Percentiles rank a stretch among this genome's conserved stretches.
These are phyloP conservation scores for Asteroscopus sphinx DNA, from an alignment of 2,888 invertebrate genomes.

Conservation along the genomic window DNA sequence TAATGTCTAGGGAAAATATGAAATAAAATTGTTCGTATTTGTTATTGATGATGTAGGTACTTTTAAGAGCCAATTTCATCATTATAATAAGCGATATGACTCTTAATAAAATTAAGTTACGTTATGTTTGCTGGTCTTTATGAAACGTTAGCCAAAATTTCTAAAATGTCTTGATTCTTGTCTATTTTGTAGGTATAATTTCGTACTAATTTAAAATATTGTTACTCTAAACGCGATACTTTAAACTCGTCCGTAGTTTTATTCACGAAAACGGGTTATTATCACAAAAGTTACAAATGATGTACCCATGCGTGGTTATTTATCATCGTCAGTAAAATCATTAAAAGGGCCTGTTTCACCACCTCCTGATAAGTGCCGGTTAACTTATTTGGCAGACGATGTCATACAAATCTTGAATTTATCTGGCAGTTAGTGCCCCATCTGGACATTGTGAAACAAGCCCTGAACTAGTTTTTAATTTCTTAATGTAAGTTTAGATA, in stretches of 20 bases:
- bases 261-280: constrained; percentile 12
- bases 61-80: constrained; percentile 45
- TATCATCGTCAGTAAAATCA: constrained; percentile 34
- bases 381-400: too few species aligned
- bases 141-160: constrained; percentile 50
- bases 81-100: constrained; percentile 27
- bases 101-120: constrained; percentile 41
- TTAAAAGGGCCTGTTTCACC: too few species aligned
- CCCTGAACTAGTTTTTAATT: constrained; percentile 51
- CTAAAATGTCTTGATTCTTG: constrained; percentile 29
- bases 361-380: too few species aligned
- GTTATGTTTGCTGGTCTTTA: constrained; percentile 52
- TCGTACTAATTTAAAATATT: constrained; percentile 24
- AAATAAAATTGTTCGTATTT: constrained; percentile 29
- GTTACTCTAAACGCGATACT: constrained; percentile 42
- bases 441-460: too few species aligned
- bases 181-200: constrained; percentile 28
- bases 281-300: constrained; percentile 27
- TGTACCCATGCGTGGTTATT: constrained; percentile 12
- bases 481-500: constrained; percentile 60
- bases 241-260: constrained; percentile 33
- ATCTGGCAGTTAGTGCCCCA: too few species aligned
- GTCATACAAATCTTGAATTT: too few species aligned
- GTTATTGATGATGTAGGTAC: constrained; percentile 35
- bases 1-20: constrained; percentile 26